Percentiles rank a stretch among this genome's conserved stretches.
Evolutionary conservation across 2,113 vertebrate species (phyloP).

Genomic region (Phodopus roborovskii): DNA sequence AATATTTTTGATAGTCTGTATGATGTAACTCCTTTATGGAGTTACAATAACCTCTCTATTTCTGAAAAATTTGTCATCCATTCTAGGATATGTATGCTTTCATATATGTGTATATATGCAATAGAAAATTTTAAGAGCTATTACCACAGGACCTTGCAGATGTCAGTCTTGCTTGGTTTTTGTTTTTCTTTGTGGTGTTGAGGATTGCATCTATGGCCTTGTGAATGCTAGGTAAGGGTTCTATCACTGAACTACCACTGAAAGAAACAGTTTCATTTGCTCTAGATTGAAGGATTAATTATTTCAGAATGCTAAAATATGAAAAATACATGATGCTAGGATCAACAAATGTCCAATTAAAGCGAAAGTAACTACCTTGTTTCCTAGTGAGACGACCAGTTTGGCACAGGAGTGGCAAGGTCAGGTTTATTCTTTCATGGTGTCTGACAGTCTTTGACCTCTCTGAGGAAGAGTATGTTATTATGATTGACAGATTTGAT

Average conservation of each 20-base stretch:
- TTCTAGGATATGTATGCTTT: neutral
- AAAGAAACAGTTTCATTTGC: neutral
- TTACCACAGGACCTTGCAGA: neutral
- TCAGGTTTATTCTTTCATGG: neutral
- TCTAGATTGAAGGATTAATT: conserved; percentile 16
- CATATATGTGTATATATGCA: neutral
- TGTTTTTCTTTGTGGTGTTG: neutral
- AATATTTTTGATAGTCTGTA: neutral
- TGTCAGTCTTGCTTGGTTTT: neutral
- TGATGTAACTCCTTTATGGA: neutral
- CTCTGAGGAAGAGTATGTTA: neutral
- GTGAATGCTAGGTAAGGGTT: neutral
- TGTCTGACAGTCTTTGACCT: neutral
- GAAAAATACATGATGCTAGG: neutral
- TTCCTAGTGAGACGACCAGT: neutral
- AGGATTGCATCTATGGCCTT: neutral
- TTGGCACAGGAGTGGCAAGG: neutral
- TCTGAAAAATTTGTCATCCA: conserved; percentile 21
- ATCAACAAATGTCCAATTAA: conserved; percentile 6
- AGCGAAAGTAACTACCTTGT: neutral
- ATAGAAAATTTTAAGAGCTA: neutral
- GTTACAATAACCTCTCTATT: neutral
- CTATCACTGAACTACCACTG: too few relatives aligned
- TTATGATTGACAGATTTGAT: conserved; percentile 80
- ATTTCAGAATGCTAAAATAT: conserved; percentile 34